Conservation (phyloP, 2,113 vertebrate species). For the Opisthocomus hoazin region DNA sequence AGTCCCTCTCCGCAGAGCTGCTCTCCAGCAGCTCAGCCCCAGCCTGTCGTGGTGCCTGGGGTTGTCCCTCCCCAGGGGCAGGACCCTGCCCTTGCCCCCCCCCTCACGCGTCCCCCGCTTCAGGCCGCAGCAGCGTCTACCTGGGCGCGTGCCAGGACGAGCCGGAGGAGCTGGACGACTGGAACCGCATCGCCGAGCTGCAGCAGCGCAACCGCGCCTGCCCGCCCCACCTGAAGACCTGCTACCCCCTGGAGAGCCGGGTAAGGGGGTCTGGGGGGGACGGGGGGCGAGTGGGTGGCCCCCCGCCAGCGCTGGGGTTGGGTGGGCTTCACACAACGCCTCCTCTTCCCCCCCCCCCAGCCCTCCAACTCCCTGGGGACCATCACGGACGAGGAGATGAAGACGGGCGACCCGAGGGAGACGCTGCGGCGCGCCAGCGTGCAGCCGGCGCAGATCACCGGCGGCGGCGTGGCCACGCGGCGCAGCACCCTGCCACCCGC, state of each 20-base stretch:
- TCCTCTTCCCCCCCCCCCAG: conserved; percentile 15
- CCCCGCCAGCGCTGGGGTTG: not conserved
- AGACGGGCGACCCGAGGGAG: conserved; percentile 82
- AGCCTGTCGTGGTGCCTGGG: too few relatives aligned
- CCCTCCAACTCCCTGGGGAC: conserved; percentile 54
- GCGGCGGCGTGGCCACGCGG: conserved; percentile 62
- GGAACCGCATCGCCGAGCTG: conserved; percentile 89
- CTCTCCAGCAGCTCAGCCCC: too few relatives aligned
- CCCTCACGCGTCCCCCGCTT: too few relatives aligned
- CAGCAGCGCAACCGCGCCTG: conserved; percentile 85
- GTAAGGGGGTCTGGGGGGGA: too few relatives aligned
- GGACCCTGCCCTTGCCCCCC: fast-evolving
- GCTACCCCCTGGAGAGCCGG: conserved; percentile 87
- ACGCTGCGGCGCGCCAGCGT: conserved; percentile 85
- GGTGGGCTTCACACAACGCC: too few relatives aligned
- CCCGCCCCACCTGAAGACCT: conserved; percentile 89
- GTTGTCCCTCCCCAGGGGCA: too few relatives aligned
- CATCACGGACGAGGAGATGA: conserved; percentile 88
- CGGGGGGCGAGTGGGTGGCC: fast-evolving
- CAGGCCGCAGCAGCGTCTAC: conserved; percentile 73
- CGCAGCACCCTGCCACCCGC: not conserved
- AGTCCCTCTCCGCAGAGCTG: too few relatives aligned
- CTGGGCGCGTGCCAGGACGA: conserved; percentile 81
- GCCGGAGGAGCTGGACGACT: conserved; percentile 81
- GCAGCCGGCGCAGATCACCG: conserved; percentile 77